Base-by-base conservation (phyloP, 2,113 vertebrate species). In the Neotragus moschatus region DNA sequence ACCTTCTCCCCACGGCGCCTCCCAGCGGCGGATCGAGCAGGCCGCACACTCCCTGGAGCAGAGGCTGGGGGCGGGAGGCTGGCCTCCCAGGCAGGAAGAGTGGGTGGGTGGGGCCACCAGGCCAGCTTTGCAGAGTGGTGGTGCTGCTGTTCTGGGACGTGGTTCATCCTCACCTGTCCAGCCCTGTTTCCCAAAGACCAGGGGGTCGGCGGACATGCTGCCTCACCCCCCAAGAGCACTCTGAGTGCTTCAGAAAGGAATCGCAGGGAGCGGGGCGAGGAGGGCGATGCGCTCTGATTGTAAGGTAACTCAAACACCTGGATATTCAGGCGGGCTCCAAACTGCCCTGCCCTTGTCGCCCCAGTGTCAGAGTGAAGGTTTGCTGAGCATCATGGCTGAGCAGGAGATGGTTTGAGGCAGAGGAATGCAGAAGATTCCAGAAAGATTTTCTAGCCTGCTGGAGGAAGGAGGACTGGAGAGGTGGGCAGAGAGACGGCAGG, bases 351-450 rank as follows among this genome's bases (percentile, higher is more conserved):
- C 90, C 85, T 79, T 91, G 97, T 39, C 1, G 2, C 92, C 23
- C 88, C 51, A 81, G n/a, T 82, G 96, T 90, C 95, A 90, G 36
- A 70, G 97, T 14, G 33, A 95, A 86, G 84, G 88, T 91, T 66
- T 66, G 93, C n/a, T 2, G 21, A 6, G 60, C 36, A 10, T 61
- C n/a, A 26, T 13, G 17, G 23, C 82, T 66, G 28, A 88, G 63
- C 1, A 0, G 51, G 85, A 80, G 45, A 45, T 19, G 79, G 60
- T 23, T 0, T 4, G 60, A 75, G 96, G 79, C 56, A 49, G 33
- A 82, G 79, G 12, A 77, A 45, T 45, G 80, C 61, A 70, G 79
- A 47, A 85, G n/a, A 47, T 94, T 92, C 73, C 28, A 75, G 95
- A 84, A 91, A 82, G 82, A 55, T 14, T 43, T 1, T 8, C 36